Conservation (phyloP, 2,113 vertebrate species). For the Abramis brama region DNA sequence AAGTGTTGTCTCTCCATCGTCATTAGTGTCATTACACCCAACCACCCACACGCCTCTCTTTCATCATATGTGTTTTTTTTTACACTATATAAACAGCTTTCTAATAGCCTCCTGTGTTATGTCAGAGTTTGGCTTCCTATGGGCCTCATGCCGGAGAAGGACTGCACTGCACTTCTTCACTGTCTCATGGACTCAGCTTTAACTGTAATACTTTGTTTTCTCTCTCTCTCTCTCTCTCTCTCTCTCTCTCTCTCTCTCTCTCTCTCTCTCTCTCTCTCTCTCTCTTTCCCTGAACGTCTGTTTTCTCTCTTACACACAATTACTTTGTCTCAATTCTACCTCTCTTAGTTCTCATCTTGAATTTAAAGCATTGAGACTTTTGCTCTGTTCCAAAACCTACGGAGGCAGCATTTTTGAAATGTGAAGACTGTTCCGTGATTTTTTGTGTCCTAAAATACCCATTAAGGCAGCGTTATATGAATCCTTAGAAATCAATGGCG, state of each 20-base stretch:
- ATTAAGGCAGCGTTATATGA: not conserved
- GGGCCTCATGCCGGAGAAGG: not conserved
- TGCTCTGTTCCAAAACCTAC: not conserved
- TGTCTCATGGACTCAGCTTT: conserved; percentile 1
- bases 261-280: not conserved
- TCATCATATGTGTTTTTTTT: not conserved
- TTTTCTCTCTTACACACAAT: not conserved
- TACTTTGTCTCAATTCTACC: not conserved
- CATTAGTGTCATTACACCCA: not conserved
- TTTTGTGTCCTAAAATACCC: not conserved
- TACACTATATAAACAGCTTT: conserved; percentile 32
- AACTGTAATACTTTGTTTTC: not conserved
- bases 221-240: not conserved
- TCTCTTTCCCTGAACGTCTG: not conserved
- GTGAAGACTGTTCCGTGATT: not conserved
- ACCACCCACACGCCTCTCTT: not conserved
- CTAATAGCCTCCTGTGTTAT: conserved; percentile 18
- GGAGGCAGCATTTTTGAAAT: not conserved
- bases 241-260: not conserved
- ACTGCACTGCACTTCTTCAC: not conserved
- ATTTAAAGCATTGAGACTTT: not conserved
- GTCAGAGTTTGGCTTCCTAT: not conserved
- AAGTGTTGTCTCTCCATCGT: not conserved
- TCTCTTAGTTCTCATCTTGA: conserved; percentile 6
- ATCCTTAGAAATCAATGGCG: not conserved